phyloP scores from a whole-genome alignment of 2,797 vertebrate species.

The Neosilurus mollespiculum region DNA sequence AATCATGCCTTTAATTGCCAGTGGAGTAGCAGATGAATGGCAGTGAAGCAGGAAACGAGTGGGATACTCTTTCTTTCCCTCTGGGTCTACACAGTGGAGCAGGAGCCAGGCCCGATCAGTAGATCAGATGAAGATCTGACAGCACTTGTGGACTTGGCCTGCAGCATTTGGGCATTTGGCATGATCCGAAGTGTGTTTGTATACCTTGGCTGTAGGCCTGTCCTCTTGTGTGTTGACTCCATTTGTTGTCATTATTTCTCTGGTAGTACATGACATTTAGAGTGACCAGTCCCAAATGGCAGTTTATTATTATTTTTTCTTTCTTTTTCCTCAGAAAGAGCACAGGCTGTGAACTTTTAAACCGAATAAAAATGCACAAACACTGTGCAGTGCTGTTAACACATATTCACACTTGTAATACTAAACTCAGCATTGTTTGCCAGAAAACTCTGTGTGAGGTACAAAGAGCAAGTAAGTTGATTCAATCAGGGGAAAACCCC shows the following conservation, averaged over 20 bases:
- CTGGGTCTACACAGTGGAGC: neutral
- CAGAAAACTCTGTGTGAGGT: conserved; percentile 26
- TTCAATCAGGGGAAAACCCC: conserved; percentile 37
- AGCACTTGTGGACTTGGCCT: conserved; percentile 35
- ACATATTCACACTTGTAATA: conserved; percentile 27
- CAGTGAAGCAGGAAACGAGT: conserved; percentile 54
- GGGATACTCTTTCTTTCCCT: conserved; percentile 31
- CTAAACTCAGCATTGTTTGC: conserved; percentile 7
- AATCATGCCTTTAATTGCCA: conserved; percentile 82
- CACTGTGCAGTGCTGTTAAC: conserved; percentile 12
- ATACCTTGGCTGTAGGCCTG: conserved; percentile 40
- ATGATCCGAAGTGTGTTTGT: conserved; percentile 10
- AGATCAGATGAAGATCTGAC: conserved; percentile 51
- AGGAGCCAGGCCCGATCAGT: conserved; percentile 31
- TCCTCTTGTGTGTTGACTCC: conserved; percentile 42
- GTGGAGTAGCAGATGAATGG: conserved; percentile 72
- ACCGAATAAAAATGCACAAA: conserved; percentile 16
- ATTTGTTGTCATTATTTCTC: conserved; percentile 35
- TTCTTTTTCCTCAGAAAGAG: conserved; percentile 7
- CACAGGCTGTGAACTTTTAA: conserved; percentile 20
- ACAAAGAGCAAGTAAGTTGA: conserved; percentile 26
- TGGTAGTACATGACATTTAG: conserved; percentile 37
- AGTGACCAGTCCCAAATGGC: conserved; percentile 26
- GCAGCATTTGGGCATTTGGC: conserved; percentile 34
- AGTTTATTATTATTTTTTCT: conserved; percentile 23